Conservation (phyloP, 2,113 vertebrate species). For the Aythya baeri region DNA sequence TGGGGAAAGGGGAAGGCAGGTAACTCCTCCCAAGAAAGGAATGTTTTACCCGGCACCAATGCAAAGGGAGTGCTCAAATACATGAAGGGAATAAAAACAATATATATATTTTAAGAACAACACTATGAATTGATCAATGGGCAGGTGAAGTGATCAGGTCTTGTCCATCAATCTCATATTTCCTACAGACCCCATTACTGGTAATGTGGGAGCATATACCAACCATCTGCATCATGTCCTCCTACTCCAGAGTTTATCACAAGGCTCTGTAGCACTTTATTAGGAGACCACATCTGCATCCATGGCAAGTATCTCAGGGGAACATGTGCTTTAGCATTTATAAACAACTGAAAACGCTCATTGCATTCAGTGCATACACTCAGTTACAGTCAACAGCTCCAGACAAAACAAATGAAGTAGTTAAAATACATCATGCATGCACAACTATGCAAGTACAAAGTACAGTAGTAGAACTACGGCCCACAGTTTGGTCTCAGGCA, state of each 20-base stretch:
- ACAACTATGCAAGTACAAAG: background rate
- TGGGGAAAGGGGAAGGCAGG: background rate
- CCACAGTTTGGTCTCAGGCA: background rate
- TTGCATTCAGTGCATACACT: background rate
- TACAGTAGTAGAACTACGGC: background rate
- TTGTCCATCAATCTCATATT: background rate
- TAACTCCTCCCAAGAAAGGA: background rate
- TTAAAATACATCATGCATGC: background rate
- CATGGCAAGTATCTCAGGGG: background rate
- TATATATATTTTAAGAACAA: no score
- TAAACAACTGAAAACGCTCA: background rate
- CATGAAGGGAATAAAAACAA: background rate
- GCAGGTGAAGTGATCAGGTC: background rate
- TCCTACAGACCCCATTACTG: background rate
- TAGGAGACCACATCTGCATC: background rate
- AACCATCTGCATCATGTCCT: background rate
- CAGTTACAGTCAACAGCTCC: background rate
- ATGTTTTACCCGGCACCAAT: background rate
- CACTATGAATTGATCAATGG: background rate
- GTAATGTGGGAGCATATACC: background rate
- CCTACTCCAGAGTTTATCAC: background rate
- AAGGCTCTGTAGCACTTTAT: background rate
- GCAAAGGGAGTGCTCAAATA: background rate
- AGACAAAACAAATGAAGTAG: background rate
- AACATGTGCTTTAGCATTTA: background rate